phyloP scores from a whole-genome alignment of 2,113 vertebrate genomes.

The Oenanthe oenanthe region DNA sequence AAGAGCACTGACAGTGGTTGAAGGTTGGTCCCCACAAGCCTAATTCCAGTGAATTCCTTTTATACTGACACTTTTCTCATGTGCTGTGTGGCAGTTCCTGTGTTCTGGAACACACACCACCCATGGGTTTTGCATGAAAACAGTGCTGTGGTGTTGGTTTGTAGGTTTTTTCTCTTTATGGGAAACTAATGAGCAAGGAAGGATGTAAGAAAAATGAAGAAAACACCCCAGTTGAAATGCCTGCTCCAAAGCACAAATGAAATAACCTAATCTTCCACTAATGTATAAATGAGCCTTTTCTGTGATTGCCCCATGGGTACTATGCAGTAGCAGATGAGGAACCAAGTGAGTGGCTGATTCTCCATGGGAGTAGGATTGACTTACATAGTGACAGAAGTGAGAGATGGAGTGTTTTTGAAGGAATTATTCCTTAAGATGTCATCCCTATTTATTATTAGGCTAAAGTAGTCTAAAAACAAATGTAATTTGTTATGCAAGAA shows the following conservation, averaged over 20 bases:
- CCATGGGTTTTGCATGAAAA: not conserved
- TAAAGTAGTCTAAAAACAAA: not conserved
- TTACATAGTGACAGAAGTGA: not conserved
- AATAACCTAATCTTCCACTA: conserved; percentile 5
- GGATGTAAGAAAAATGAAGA: not conserved
- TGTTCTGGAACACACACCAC: not conserved
- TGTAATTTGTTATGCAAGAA: not conserved
- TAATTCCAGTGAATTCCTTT: not conserved
- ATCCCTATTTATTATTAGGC: not conserved
- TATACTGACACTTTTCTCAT: fast-evolving
- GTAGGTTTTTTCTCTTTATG: not conserved
- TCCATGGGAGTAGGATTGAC: not conserved
- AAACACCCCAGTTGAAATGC: not conserved
- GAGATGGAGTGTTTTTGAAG: not conserved
- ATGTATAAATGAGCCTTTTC: not conserved
- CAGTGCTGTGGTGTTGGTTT: not conserved
- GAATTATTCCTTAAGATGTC: not conserved
- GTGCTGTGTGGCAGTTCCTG: not conserved
- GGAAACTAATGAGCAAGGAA: not conserved
- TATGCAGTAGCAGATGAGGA: not conserved
- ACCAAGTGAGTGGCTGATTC: not conserved
- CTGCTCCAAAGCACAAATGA: not conserved
- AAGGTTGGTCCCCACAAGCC: not conserved
- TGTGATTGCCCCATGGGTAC: not conserved
- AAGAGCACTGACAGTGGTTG: not conserved